A percentile compares a stretch with the other conserved stretches of the same genome.
These are phyloP conservation scores for Drosophila mayri DNA, from an alignment of 1,140 invertebrate species.

Conservation along the genomic window DNA sequence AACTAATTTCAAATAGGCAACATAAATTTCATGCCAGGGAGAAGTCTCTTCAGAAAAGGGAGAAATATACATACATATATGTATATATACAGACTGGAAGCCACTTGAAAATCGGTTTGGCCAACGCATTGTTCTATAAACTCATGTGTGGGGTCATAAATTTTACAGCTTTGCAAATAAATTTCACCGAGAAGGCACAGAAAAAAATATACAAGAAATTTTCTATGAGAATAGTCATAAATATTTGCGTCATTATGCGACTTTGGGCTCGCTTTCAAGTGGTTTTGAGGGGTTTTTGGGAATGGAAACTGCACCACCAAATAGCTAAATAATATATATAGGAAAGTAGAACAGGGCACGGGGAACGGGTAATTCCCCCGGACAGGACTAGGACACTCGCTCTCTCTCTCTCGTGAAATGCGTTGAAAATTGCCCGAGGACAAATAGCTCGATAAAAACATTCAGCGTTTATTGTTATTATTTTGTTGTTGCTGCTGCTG, in stretches of 20 bases:
- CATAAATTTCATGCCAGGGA: slow-evolving; percentile 54
- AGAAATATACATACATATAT: neutral
- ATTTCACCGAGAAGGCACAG: slow-evolving; percentile 31
- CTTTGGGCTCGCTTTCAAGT: slow-evolving; percentile 60
- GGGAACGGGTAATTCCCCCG: neutral
- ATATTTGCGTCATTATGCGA: slow-evolving; percentile 76
- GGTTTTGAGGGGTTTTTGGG: slow-evolving; percentile 22
- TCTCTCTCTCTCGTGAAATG: slow-evolving; percentile 56
- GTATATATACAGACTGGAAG: neutral
- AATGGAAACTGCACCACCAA: slow-evolving; percentile 45
- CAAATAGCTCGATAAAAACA: slow-evolving; percentile 76
- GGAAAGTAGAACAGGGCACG: neutral
- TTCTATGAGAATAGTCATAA: slow-evolving; percentile 73
- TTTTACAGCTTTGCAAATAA: slow-evolving; percentile 77
- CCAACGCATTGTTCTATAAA: slow-evolving; percentile 75
- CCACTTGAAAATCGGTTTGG: slow-evolving; percentile 32
- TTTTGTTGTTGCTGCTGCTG: slow-evolving; percentile 35
- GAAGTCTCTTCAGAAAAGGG: slow-evolving; percentile 3
- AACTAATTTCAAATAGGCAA: slow-evolving; percentile 71
- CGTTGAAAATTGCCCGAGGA: slow-evolving; percentile 68
- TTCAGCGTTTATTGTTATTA: slow-evolving; percentile 72
- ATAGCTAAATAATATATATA: slow-evolving; percentile 70
- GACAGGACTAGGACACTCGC: neutral
- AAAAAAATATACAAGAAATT: slow-evolving; percentile 17
- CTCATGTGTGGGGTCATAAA: slow-evolving; percentile 75